These are phyloP conservation scores for Brachyistius frenatus DNA, from an alignment of 2,113 vertebrate species.

Conservation along the genomic window DNA sequence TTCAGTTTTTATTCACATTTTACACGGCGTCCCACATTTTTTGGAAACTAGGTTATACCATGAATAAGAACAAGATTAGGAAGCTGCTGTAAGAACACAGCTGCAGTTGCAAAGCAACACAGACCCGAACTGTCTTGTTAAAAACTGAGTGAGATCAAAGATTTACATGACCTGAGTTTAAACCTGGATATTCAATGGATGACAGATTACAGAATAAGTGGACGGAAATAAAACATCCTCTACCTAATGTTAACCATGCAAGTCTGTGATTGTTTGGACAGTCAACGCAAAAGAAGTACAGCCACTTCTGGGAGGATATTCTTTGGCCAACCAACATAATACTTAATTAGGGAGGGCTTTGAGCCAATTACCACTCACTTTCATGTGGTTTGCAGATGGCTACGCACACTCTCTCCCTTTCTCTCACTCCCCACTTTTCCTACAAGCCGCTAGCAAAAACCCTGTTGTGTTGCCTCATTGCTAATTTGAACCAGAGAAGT, in stretches of 20 bases:
- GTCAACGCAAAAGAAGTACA: constrained; percentile 61
- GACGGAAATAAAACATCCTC: constrained; percentile 39
- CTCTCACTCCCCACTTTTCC: constrained; percentile 61
- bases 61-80: constrained; percentile 12
- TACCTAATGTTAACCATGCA: constrained; percentile 47
- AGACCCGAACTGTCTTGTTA: constrained; percentile 19
- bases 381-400: constrained; percentile 82
- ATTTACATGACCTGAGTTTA: constrained; percentile 42
- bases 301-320: constrained; percentile 68
- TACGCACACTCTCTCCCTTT: constrained; percentile 50
- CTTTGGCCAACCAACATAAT: constrained; percentile 73
- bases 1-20: no score
- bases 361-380: constrained; percentile 76
- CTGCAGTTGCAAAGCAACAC: constrained; percentile 12
- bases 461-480: constrained; percentile 75
- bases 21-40: no score
- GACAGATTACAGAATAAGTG: constrained; percentile 40
- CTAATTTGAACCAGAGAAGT: constrained; percentile 86
- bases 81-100: constrained; percentile 32
- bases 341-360: constrained; percentile 76
- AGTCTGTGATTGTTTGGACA: constrained; percentile 53
- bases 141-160: constrained; percentile 33
- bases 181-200: constrained; percentile 32
- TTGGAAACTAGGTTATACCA: no score
- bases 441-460: constrained; percentile 59